Evolutionary conservation across 1,140 invertebrate genomes (phyloP), one percentile per base, ranked within the genome.

Genomic region (Bactericera cockerelli): DNA sequence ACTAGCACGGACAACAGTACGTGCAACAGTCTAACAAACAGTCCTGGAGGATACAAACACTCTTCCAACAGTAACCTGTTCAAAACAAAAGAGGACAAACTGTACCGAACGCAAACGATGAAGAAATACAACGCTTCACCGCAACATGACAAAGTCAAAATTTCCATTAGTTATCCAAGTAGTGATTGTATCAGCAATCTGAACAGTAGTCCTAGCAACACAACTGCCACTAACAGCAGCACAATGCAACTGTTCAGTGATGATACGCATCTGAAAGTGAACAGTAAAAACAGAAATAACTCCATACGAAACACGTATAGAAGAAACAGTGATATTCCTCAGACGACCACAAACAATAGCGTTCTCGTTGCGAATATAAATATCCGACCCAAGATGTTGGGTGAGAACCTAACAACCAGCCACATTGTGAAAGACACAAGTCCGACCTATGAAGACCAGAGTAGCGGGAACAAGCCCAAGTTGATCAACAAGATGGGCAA

Each of bases 101-200:
- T 49, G 42, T 49, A 49, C 22, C 6, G 42, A n/a, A 49, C 42
- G 19, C 42, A 49, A 49, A 49, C 42, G 22, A 22, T 49, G n/a
- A 16, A 22, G 22, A 49, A 49, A n/a, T 49, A 49, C 22, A 49
- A 49, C 22, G n/a, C 42, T 10, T 49, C 42, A 16, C 28, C 28
- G 4, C 74, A 76, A 1, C 80, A 82, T 67, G 85, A 87, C 60
- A 83, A 82, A 67, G 81, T 89, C 59, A 86, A 86, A 67, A 88
- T 88, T 60, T 87, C 83, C 61, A 84, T 88, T 1, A 87, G 84
- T 4, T 88, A 87, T 70, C 86, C 86, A 14, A 86, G 83, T 55
- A 82, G 79, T 53, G 85, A 89, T 62, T 84, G 84, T 64, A 77
- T 86, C 58, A 77, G 76, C 68, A 49, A 49, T n/a, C 19, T 49